These are phyloP conservation scores for Drosophila subpulchrella DNA, from an alignment of 1,140 invertebrate species.

Conservation along the genomic window DNA sequence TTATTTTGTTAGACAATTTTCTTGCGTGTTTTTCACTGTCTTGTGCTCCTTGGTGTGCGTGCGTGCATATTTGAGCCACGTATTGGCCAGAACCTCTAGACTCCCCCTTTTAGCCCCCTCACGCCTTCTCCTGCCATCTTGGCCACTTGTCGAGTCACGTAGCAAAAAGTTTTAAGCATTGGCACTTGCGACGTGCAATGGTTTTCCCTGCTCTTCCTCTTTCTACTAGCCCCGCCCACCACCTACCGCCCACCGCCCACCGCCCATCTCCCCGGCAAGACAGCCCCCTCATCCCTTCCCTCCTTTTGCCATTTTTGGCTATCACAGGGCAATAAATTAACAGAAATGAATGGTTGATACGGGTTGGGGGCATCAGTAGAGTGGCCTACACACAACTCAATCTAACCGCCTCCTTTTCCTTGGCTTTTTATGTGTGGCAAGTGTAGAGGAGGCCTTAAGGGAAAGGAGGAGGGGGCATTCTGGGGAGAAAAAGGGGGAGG, in stretches of 20 bases:
- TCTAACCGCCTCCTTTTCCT: conserved; percentile 30
- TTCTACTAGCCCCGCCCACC: neutral
- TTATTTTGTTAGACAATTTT: neutral
- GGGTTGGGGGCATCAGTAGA: conserved; percentile 26
- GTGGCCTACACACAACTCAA: conserved; percentile 53
- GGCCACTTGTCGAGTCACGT: conserved; percentile 76
- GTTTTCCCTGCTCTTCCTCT: conserved; percentile 17
- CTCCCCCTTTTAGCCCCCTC: neutral
- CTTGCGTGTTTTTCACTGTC: conserved; percentile 6
- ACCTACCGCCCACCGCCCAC: neutral
- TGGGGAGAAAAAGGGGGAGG: neutral
- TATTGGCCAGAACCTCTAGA: conserved; percentile 58
- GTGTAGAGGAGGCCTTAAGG: conserved; percentile 50
- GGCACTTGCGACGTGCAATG: conserved; percentile 80
- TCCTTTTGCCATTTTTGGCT: conserved; percentile 57
- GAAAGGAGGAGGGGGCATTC: neutral
- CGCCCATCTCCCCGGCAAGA: conserved; percentile 1
- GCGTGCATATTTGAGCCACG: conserved; percentile 76
- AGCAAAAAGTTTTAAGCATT: conserved; percentile 82
- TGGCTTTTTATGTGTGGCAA: conserved; percentile 47
- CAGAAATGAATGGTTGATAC: conserved; percentile 75
- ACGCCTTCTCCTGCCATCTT: conserved; percentile 20
- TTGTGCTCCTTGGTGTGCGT: conserved; percentile 50
- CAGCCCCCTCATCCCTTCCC: conserved; percentile 5
- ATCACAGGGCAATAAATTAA: conserved; percentile 75